A percentile compares a stretch with the other conserved stretches of the same genome.
Evolutionary conservation across 2,888 invertebrate species (phyloP).

Genomic region (Xanthia icteritia): DNA sequence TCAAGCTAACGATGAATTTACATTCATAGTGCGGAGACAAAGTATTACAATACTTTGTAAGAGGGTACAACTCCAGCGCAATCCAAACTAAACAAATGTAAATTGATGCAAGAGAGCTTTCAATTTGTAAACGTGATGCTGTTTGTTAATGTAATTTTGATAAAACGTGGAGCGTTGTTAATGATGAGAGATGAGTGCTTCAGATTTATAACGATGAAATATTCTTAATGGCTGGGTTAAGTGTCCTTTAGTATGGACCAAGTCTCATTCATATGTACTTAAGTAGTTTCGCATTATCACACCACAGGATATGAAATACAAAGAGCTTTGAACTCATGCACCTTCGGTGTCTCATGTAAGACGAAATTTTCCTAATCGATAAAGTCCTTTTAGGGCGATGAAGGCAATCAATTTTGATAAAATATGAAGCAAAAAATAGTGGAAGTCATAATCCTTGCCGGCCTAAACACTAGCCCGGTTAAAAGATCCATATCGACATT

Average conservation of each 20-base stretch:
- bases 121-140: conserved; percentile 69
- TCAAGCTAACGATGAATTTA: conserved; percentile 64
- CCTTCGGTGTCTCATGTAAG: neutral
- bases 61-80: too few relatives aligned
- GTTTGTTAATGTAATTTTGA: conserved; percentile 69
- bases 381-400: conserved; percentile 6
- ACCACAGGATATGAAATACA: neutral
- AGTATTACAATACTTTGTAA: conserved; percentile 63
- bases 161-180: conserved; percentile 57
- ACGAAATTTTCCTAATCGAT: conserved; percentile 26
- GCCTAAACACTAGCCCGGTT: conserved; percentile 65
- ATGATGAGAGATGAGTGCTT: conserved; percentile 42
- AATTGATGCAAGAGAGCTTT: conserved; percentile 69
- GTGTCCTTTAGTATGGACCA: neutral
- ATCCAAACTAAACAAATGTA: conserved; percentile 75
- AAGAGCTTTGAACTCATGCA: neutral
- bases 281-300: neutral
- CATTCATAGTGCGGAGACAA: conserved; percentile 63
- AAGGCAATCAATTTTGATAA: conserved; percentile 10
- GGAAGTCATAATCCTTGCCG: conserved; percentile 31
- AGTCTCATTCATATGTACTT: neutral
- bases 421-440: conserved; percentile 31
- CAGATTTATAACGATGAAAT: conserved; percentile 34
- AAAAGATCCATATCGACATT: conserved; percentile 83
- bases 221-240: conserved; percentile 11